Base-by-base conservation (phyloP, 2,113 vertebrate species). In the Cyprinodon variegatus region DNA sequence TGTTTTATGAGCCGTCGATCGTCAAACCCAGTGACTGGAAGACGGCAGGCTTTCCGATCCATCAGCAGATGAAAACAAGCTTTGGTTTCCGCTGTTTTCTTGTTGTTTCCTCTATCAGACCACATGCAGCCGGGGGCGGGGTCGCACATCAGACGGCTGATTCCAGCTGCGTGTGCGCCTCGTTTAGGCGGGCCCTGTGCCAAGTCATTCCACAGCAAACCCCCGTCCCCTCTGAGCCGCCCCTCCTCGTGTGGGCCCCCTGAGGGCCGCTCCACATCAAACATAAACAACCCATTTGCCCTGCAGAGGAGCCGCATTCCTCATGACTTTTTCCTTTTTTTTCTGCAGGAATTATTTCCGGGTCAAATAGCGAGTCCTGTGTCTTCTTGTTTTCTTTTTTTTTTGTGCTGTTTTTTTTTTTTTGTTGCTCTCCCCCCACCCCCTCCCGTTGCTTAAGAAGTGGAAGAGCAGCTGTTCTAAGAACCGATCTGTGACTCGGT, bases 281-380 rank as follows among this genome's bases (percentile, higher is more conserved):
- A 84, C 86, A 90, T 92, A 93, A 93, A 91, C 89, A 89, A 81
- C 64, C 65, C 40, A 17, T 78, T 78, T 84, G 83, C 86, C 82
- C 75, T 86, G 83, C 83, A 89, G 90, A 83, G 82, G 39, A 60
- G 84, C 82, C 59, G 38, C 91, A 93, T 94, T 92, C 89, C 93
- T 83, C 86, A 93, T 93, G 83, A 93, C 65, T 78, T 73, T 84
- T 74, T 64, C 72, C 77, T 14, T 72, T 78, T 73, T 84, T 74
- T 64, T 73, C 77, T 12, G 70, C 66, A 82, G 83, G 86, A 93
- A 95, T 93, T 93, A 89, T 93, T 94, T 95, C 93, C 93, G 92
- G 94, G 92, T 95, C 86, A 83, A 81, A 72, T 41, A 72, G 57
- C 72, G 70, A 82, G 68, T 40, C n/a, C 11, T 39, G 1, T 2